Evolutionary conservation across 1,140 invertebrate species (phyloP).

Genomic region (Chlorops oryzae): DNA sequence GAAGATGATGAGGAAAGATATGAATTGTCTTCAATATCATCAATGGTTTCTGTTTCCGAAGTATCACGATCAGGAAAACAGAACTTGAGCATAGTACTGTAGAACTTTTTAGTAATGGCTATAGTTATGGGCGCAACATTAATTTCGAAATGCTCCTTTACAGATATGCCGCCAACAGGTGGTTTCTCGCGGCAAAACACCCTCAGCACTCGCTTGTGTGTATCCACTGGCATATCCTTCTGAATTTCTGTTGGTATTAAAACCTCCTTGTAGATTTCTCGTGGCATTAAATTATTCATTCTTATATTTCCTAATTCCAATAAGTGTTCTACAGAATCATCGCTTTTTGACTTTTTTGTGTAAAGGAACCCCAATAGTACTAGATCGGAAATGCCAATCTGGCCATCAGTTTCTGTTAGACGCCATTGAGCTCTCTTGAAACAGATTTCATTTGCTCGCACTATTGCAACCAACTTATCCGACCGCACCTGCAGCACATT

Average conservation of each 20-base stretch:
- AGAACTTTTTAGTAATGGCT: constrained; percentile 95
- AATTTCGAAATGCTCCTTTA: constrained; percentile 98
- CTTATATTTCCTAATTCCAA: constrained; percentile 95
- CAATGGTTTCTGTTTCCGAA: constrained; percentile 64
- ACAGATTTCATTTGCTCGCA: constrained; percentile 92
- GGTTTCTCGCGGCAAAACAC: constrained; percentile 87
- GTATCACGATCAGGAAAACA: constrained; percentile 97
- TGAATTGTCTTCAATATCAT: constrained; percentile 54
- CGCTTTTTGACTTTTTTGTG: constrained; percentile 92
- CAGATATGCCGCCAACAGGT: constrained; percentile 92
- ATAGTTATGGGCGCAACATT: constrained; percentile 91
- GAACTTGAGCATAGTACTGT: constrained; percentile 94
- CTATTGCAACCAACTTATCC: constrained; percentile 67
- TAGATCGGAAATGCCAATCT: constrained; percentile 93
- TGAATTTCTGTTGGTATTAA: constrained; percentile 80
- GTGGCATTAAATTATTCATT: constrained; percentile 90
- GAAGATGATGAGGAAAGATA: constrained; percentile 42
- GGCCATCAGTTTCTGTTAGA: constrained; percentile 94
- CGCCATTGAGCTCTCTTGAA: constrained; percentile 99
- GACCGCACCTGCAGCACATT: constrained; percentile 28
- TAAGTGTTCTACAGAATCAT: constrained; percentile 95
- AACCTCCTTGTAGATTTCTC: constrained; percentile 91
- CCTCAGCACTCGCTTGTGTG: constrained; percentile 70
- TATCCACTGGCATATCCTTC: constrained; percentile 81
- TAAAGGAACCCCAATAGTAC: constrained; percentile 96